These are phyloP conservation scores for Pteronura brasiliensis DNA, from an alignment of 2,113 vertebrate species.

Conservation along the genomic window DNA sequence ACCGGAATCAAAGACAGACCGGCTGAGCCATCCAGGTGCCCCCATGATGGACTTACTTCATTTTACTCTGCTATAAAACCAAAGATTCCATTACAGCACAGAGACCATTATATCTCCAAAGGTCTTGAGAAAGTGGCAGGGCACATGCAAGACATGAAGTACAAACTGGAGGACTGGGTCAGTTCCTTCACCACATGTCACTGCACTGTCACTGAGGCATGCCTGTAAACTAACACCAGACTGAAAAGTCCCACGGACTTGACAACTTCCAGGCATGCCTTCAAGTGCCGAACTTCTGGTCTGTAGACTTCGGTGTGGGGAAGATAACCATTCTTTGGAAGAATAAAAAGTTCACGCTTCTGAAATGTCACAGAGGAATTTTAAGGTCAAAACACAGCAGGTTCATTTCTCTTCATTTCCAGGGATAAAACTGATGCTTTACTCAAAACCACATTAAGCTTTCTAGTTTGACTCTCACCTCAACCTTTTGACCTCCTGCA, in stretches of 20 bases:
- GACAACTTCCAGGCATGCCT: slow-evolving; percentile 80
- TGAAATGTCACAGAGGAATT: slow-evolving; percentile 80
- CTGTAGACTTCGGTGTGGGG: slow-evolving; percentile 68
- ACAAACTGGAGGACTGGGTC: slow-evolving; percentile 32
- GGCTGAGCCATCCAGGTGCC: background rate
- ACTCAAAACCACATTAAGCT: slow-evolving; percentile 82
- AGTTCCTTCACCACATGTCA: slow-evolving; percentile 60
- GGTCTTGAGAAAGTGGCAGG: slow-evolving; percentile 63
- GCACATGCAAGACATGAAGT: slow-evolving; percentile 79
- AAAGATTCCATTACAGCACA: slow-evolving; percentile 77
- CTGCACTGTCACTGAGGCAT: slow-evolving; percentile 66
- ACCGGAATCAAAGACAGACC: background rate
- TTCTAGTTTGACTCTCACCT: slow-evolving; percentile 94
- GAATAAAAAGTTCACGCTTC: slow-evolving; percentile 83
- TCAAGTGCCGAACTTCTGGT: slow-evolving; percentile 71
- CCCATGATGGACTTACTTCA: slow-evolving; percentile 80
- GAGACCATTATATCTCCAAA: slow-evolving; percentile 77
- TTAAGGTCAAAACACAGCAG: slow-evolving; percentile 84
- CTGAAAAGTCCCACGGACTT: slow-evolving; percentile 81
- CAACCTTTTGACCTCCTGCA: slow-evolving; percentile 92
- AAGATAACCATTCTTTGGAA: slow-evolving; percentile 82
- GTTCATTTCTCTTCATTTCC: slow-evolving; percentile 78
- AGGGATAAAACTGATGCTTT: slow-evolving; percentile 63
- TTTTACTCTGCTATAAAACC: slow-evolving; percentile 81
- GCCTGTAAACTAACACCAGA: slow-evolving; percentile 72